phyloP scores from a whole-genome alignment of 1,140 invertebrate genomes.

The Pseudoatta argentina region DNA sequence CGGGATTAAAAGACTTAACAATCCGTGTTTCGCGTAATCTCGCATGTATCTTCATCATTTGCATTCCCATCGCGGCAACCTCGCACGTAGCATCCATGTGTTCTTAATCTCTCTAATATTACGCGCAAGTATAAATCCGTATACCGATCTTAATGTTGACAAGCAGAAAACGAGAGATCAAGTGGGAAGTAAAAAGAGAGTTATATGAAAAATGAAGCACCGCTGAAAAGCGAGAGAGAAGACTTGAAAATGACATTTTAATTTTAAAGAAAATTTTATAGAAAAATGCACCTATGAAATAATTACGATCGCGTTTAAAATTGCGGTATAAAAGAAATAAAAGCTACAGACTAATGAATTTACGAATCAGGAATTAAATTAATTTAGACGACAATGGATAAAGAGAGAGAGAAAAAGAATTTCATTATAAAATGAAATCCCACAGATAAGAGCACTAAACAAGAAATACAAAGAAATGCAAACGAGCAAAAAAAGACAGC shows the following conservation, averaged over 20 bases:
- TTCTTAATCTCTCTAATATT: conserved; percentile 44
- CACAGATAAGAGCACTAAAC: conserved; percentile 8
- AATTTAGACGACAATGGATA: neutral
- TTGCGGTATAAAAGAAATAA: neutral
- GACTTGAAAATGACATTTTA: neutral
- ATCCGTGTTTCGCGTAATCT: conserved; percentile 74
- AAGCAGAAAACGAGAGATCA: neutral
- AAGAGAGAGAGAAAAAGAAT: neutral
- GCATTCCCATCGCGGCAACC: conserved; percentile 56
- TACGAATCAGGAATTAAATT: conserved; percentile 19
- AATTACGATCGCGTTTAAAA: neutral
- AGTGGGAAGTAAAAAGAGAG: neutral
- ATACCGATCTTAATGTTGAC: conserved; percentile 19
- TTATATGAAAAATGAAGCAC: neutral
- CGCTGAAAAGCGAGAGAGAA: neutral
- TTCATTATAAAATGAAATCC: conserved; percentile 37
- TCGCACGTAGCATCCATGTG: neutral
- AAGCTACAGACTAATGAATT: conserved; percentile 22
- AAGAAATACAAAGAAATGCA: conserved; percentile 21
- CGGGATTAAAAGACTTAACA: conserved; percentile 74
- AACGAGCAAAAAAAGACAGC: conserved; percentile 5
- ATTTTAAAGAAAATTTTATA: neutral
- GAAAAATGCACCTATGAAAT: neutral
- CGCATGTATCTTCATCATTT: conserved; percentile 76
- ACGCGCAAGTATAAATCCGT: conserved; percentile 12